Conservation (phyloP, 2,888 invertebrate species). For the Subacronicta megacephala region DNA sequence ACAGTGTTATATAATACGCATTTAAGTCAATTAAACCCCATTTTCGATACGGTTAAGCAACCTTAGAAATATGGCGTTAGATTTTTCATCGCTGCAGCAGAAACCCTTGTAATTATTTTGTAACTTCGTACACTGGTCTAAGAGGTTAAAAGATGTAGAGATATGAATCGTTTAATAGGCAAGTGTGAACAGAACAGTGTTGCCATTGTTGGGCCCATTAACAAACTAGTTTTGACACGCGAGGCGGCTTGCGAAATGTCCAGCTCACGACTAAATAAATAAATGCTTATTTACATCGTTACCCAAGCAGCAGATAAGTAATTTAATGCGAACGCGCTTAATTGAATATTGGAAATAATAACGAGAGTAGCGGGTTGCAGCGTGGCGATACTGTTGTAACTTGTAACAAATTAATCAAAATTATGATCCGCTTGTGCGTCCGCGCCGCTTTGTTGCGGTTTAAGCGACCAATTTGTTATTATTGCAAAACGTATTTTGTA, state of each 20-base stretch:
- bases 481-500: constrained; percentile 62
- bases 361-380: constrained; percentile 55
- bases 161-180: constrained; percentile 84
- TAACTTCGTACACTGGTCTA: constrained; percentile 66
- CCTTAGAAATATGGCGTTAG: constrained; percentile 37
- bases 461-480: constrained; percentile 63
- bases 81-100: constrained; percentile 66
- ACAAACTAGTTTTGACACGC: constrained; percentile 86
- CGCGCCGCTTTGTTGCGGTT: constrained; percentile 62
- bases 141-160: constrained; percentile 80
- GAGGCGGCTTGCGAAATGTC: constrained; percentile 81
- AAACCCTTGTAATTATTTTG: constrained; percentile 68
- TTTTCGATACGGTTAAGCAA: constrained; percentile 51
- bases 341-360: constrained; percentile 80
- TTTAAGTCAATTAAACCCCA: constrained; percentile 40
- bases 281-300: constrained; percentile 81
- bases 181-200: constrained; percentile 84
- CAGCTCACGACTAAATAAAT: constrained; percentile 83
- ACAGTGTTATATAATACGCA: constrained; percentile 37
- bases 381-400: constrained; percentile 67
- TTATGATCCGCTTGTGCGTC: constrained; percentile 71
- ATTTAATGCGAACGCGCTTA: constrained; percentile 83
- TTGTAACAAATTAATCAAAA: constrained; percentile 77
- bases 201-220: constrained; percentile 80
- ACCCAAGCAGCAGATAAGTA: constrained; percentile 78